Conservation (phyloP, 2,113 vertebrate species). For the Ptychochromis oligacanthus region DNA sequence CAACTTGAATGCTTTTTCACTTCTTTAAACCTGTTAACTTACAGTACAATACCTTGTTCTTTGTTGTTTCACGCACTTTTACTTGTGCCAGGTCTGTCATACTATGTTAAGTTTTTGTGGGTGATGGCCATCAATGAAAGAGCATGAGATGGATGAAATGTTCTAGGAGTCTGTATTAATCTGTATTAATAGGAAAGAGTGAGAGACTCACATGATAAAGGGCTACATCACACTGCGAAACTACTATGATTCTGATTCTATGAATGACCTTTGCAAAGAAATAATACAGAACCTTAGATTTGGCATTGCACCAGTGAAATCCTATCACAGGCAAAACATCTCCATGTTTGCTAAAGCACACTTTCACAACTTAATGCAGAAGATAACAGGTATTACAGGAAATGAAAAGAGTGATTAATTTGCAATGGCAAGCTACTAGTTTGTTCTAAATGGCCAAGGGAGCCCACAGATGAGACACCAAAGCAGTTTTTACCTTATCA, state of each 20-base stretch:
- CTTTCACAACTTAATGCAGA: not conserved
- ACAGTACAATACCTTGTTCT: not conserved
- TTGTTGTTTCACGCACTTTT: not conserved
- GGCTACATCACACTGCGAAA: not conserved
- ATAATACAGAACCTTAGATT: slow-evolving; percentile 16
- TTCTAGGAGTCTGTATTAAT: not conserved
- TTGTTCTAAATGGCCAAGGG: slow-evolving; percentile 7
- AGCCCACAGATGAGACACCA: slow-evolving; percentile 5
- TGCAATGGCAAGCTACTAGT: slow-evolving; percentile 16
- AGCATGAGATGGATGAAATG: not conserved
- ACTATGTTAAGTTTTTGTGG: not conserved
- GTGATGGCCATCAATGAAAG: not conserved
- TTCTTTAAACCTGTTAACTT: not conserved
- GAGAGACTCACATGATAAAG: not conserved
- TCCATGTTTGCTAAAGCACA: not conserved
- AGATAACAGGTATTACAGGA: not conserved
- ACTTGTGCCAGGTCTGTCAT: not conserved
- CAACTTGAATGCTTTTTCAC: fast-evolving
- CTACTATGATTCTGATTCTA: not conserved
- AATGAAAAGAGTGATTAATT: slow-evolving; percentile 18
- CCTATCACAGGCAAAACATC: slow-evolving; percentile 21
- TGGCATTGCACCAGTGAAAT: slow-evolving; percentile 22
- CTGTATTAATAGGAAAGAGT: not conserved
- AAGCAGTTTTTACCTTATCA: slow-evolving; percentile 6
- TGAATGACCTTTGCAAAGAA: not conserved